Base-by-base conservation (phyloP, 2,113 vertebrate genomes). In the Indicator indicator region DNA sequence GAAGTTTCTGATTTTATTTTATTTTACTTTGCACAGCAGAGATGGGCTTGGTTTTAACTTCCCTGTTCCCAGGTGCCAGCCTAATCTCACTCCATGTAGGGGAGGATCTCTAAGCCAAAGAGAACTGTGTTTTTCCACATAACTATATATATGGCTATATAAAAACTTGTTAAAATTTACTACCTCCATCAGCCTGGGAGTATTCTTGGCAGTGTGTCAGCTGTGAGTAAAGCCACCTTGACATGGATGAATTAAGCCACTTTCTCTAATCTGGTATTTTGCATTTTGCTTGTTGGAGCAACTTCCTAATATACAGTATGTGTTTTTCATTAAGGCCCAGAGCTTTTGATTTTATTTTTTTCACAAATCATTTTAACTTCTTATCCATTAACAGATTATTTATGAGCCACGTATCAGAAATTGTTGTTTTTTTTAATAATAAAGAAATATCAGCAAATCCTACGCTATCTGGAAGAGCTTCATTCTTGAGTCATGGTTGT, bases 151-250 rank as follows among this genome's bases (percentile, higher is more conserved):
- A n/a, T 78, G 80, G 69, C 83, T 89, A 44, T 48, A 67, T 64
- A 93, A 94, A 92, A 60, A 9, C 60, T 42, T 89, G 52, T 40
- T 95, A 89, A 95, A 94, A 96, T 75, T 72, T 95, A 73, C 65
- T 70, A 60, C 23, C 8, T 80, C 30, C 89, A 32, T 93, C 95
- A 95, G 9, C 70, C 59, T 55, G 63, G 72, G 90, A 97, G 86
- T 71, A 90, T 86, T 87, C 42, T 33, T 83, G 58, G 23, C 42
- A 87, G 23, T 30, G 23, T 94, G 27, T 82, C 73, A 95, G 16
- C 69, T 91, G 38, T 24, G 11, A 87, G 69, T 73, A 96, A 94
- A 93, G 48, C 72, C n/a, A 94, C 63, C 52, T 86, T 84, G 38
- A 72, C 92, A 67, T 32, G 65, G 70, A 55, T 75, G 73, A 95